phyloP scores from a whole-genome alignment of 2,888 invertebrate genomes.

The Chymomyza caudatula region DNA sequence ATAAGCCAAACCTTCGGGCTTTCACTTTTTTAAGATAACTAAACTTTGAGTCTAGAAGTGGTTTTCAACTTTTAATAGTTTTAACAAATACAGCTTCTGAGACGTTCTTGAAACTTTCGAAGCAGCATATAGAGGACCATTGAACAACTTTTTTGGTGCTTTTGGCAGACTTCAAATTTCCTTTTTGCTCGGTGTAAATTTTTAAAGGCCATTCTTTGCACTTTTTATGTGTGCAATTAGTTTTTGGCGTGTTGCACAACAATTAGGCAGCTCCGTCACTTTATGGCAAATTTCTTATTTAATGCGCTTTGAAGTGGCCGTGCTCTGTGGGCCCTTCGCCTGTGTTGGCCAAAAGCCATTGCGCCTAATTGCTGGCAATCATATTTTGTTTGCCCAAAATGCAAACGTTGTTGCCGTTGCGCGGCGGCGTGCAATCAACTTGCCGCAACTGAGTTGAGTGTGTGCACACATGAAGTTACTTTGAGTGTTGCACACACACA shows the following conservation, averaged over 20 bases:
- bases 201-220: neutral
- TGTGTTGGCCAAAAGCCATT: slow-evolving; percentile 49
- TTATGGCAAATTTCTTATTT: slow-evolving; percentile 60
- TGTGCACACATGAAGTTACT: neutral
- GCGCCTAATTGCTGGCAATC: slow-evolving; percentile 66
- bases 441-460: neutral
- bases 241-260: slow-evolving; percentile 60
- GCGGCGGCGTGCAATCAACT: slow-evolving; percentile 50
- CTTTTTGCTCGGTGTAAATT: neutral
- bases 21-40: no score
- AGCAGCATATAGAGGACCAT: no score
- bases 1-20: no score
- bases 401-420: slow-evolving; percentile 9
- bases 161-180: no score
- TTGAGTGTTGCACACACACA: neutral
- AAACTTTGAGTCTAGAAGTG: no score
- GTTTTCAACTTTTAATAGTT: no score
- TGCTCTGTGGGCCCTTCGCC: slow-evolving; percentile 3
- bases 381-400: slow-evolving; percentile 65
- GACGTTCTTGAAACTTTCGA: no score
- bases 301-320: slow-evolving; percentile 40
- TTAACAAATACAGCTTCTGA: no score
- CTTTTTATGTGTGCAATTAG: slow-evolving; percentile 45
- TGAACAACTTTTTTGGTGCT: no score
- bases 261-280: slow-evolving; percentile 30